Base-by-base conservation (phyloP, 92 coral and sea anemone genomes). In the Virgularia gustaviana region DNA sequence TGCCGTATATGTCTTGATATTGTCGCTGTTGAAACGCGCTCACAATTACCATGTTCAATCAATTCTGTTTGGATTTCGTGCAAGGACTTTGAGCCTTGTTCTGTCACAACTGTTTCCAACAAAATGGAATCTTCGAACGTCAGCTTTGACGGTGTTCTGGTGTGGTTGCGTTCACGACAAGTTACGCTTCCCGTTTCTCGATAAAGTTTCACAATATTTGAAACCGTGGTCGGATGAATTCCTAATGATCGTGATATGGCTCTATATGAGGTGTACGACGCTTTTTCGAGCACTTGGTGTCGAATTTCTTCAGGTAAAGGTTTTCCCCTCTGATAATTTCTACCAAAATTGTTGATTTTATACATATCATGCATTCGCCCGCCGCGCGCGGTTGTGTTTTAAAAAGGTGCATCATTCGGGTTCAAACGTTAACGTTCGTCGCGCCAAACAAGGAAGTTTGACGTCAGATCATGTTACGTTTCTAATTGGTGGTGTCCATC, bases 1-100 rank as follows among this genome's bases (percentile, higher is more conserved):
- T 56, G 64, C 33, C 88, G 34, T 57, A 83, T 73, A 49, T 84
- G 70, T 61, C 82, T 73, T 30, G 79, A 84, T 10, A 84, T 24
- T 0, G 85, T 80, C 7, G 89, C 58, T 31, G 37, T 72, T 36
- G 83, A 75, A 18, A 80, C 36, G 6, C 70, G 75, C 18, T 73
- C 77, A 35, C 85, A 80, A 49, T 76, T 76, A 18, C 68, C 79
- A 78, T 39, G 59, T 6, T 30, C 35, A 29, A 36, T 58, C 75
- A 72, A 55, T 41, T 70, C 62, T 5, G 42, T 32, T 51, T 62
- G 29, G 35, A 77, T 71, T 71, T 78, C 86, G 35, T 62, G 63
- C 13, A 67, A 62, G 10, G 86, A 75, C 20, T 73, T 44, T 13
- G 86, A 83, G 35, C 83, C 83, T 58, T 62, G 64, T 9, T 36